Percentiles rank a stretch among this genome's conserved stretches.
Evolutionary conservation across 2,888 invertebrate genomes (phyloP).

Genomic region (Ophonus ardosiacus): DNA sequence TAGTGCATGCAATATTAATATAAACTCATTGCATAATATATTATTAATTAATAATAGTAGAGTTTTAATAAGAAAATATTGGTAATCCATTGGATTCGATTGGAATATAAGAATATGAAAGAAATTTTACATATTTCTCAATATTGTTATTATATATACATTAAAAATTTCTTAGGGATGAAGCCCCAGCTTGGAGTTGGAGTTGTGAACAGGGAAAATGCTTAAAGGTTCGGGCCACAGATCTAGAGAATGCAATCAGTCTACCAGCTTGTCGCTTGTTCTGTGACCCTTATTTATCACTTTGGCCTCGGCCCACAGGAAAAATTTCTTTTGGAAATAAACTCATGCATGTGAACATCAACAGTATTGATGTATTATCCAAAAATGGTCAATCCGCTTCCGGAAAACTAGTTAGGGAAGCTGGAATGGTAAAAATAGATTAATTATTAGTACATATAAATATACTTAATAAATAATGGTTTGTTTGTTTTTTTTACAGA

Average conservation of each 20-base stretch:
- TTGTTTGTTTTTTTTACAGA: conserved; percentile 47
- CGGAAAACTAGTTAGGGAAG: conserved; percentile 69
- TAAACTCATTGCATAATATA: too few species aligned
- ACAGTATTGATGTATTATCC: conserved; percentile 77
- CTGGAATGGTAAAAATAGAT: conserved; percentile 68
- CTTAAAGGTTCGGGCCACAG: conserved; percentile 74
- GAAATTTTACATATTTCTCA: too few species aligned
- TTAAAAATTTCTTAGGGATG: conserved; percentile 20
- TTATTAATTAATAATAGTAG: too few species aligned
- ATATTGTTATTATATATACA: too few species aligned
- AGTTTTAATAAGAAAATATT: too few species aligned
- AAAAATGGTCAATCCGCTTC: conserved; percentile 70
- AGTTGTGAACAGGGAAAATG: conserved; percentile 78
- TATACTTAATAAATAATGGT: conserved; percentile 10
- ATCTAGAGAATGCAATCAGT: conserved; percentile 74
- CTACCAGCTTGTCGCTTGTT: conserved; percentile 82
- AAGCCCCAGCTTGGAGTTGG: conserved; percentile 77
- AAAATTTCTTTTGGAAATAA: conserved; percentile 78
- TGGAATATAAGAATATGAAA: too few species aligned
- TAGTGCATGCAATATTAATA: too few species aligned
- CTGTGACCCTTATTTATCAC: conserved; percentile 79
- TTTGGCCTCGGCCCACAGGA: conserved; percentile 84
- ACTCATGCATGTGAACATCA: conserved; percentile 76
- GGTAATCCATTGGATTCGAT: too few species aligned
- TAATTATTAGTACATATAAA: background rate